Conservation (phyloP, 2,888 invertebrate species). For the Aspidiotus rigidus region DNA sequence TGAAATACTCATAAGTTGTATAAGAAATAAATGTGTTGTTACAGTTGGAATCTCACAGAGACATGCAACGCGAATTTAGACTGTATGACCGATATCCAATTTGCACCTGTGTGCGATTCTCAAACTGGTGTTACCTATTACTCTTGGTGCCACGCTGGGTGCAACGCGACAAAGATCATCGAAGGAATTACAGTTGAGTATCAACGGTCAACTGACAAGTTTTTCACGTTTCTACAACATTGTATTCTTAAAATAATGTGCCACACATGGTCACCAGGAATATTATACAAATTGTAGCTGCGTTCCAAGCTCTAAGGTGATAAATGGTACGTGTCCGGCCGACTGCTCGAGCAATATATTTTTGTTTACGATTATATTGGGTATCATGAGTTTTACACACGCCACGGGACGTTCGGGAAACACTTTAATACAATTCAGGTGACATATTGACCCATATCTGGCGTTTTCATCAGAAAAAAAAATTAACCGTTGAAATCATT, state of each 20-base stretch:
- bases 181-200: constrained; percentile 18
- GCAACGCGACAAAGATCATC: constrained; percentile 37
- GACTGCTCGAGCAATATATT: constrained; percentile 38
- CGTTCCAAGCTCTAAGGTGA: constrained; percentile 35
- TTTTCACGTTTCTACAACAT: background rate
- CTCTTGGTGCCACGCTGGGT: constrained; percentile 49
- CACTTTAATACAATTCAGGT: constrained; percentile 39
- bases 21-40: constrained; percentile 31
- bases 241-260: background rate
- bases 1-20: background rate
- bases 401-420: constrained; percentile 39
- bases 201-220: background rate
- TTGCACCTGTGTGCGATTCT: constrained; percentile 43
- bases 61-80: constrained; percentile 43
- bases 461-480: background rate
- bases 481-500: background rate
- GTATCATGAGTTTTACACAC: constrained; percentile 38
- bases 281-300: constrained; percentile 43
- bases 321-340: constrained; percentile 37
- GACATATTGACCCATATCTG: background rate
- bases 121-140: constrained; percentile 42
- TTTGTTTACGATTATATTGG: constrained; percentile 38
- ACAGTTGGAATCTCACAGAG: constrained; percentile 39
- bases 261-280: constrained; percentile 38
- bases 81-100: constrained; percentile 40